Base-by-base conservation (phyloP, 2,888 invertebrate species). In the Notodonta dromedarius region DNA sequence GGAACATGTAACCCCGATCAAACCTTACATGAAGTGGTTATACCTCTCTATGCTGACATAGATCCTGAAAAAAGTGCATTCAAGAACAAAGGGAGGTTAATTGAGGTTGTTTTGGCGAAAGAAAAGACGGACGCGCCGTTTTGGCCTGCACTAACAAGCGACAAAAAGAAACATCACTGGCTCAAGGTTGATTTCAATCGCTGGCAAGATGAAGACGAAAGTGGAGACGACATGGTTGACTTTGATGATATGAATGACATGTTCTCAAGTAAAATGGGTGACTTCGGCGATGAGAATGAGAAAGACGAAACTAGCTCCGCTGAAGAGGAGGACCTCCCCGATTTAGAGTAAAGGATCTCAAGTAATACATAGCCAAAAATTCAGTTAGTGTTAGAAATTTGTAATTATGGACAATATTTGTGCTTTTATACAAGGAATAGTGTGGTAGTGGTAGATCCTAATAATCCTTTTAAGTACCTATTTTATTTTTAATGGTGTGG, bases 161-260 rank as follows among this genome's bases (percentile, higher is more conserved):
- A 97, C 76, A 96, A 96, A 78, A 96, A 96, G 86, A 98, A 99
- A 93, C 96, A 96, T 80, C 98, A 98, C 87, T 99, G 98, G 98
- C 94, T 99, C 70, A 99, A 98, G 94, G 97, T 98, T 73, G 99
- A 99, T 86, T 99, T 99, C 87, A 97, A 98, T 84, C 98, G 98
- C 90, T 99, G 99, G 99, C 96, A 96, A 87, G 99, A 99, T 93
- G 99, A 99, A 90, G 97, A 98, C 80, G 99, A 99, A 64, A 97
- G 97, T 64, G 98, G 96, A 11, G 97, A 97, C 75, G 98, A 97
- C 52, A 97, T 96, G 7, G 97, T 97, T 74, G 98, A 98, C 52
- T 66, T 83, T 65, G 85, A 86, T 67, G 83, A 85, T 40, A 83
- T 83, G 81, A 86, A 85, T 74, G 88, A 90, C 61, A 88, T 90